Evolutionary conservation across 2,888 invertebrate species (phyloP).

Genomic region (Platerodrilus igneus): DNA sequence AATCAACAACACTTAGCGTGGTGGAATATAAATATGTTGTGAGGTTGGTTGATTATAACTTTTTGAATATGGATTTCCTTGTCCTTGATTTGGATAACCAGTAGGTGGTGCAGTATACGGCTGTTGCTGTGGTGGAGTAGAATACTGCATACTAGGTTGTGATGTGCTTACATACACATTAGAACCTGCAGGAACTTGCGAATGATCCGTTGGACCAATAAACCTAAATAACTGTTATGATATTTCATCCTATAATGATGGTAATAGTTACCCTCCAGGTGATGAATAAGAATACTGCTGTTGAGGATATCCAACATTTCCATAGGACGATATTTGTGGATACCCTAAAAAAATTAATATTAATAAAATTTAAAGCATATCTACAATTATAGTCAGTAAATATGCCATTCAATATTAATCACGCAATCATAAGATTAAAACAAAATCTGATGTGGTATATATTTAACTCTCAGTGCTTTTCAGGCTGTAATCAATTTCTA

Average conservation of each 20-base stretch:
- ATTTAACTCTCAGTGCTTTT: no score
- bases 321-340: constrained; percentile 12
- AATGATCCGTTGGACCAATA: constrained; percentile 31
- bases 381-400: no score
- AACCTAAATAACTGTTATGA: constrained; percentile 16
- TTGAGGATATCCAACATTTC: constrained; percentile 3
- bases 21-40: constrained; percentile 41
- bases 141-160: constrained; percentile 36
- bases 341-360: constrained; percentile 4
- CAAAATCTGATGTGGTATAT: no score
- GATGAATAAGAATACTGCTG: constrained; percentile 11
- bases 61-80: constrained; percentile 44
- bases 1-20: constrained; percentile 37
- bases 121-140: constrained; percentile 36
- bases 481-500: no score
- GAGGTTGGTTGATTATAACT: constrained; percentile 39
- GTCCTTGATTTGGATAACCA: constrained; percentile 29
- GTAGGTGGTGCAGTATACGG: constrained; percentile 25
- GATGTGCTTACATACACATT: constrained; percentile 38
- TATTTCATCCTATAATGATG: neutral
- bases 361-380: no score
- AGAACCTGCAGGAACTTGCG: constrained; percentile 37
- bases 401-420: no score
- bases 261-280: constrained; percentile 6
- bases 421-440: no score